Base-by-base conservation (phyloP, 2,888 invertebrate genomes). In the Ormia ochracea region DNA sequence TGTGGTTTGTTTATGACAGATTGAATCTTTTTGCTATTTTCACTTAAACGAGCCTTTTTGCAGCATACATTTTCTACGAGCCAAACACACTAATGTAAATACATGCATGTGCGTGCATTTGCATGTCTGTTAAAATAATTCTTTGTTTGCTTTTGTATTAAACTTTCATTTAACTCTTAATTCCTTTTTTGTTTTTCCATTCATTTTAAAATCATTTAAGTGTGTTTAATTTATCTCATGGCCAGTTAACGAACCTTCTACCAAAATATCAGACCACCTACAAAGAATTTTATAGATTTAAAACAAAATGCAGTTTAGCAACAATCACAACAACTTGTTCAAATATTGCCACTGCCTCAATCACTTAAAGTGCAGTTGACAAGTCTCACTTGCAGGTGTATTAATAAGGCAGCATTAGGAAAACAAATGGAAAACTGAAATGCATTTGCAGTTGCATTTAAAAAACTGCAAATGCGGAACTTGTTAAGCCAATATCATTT, bases 171-270 rank as follows among this genome's bases (percentile, higher is more conserved):
- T 28, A 66, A 66, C 31, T 66, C 33, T 61, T 78, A 45, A 31
- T 56, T 69, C 21, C 48, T 48, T 52, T n/a, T 76, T 45, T 54
- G 33, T 58, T 33, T 72, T 68, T 26, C 43, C 59, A 59, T 52
- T 33, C 73, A 58, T 59, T 72, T 66, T 54, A 54, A 80, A 80
- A 54, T 19, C 65, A 75, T 56, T 75, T 75, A 75, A 75, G 79
- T 66, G 79, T 59, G 23, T 66, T 61, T 80, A 75, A 80, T 75
- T 66, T 70, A 61, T 75, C 70, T 72, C 79, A 75, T 75, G 54
- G 61, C 33, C 79, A 80, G 75, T 48, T 70, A 70, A 75, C 65
- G 54, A 45, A 19, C 10, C 23, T 45, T 26, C 17, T 5, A 36
- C 33, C 7, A 33, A 19, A 50, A 65, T 21, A 31, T 31, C 21